Evolutionary conservation across 1,140 invertebrate genomes (phyloP), one percentile per base, ranked within the genome.

Genomic region (Drosophila lacteicornis): DNA sequence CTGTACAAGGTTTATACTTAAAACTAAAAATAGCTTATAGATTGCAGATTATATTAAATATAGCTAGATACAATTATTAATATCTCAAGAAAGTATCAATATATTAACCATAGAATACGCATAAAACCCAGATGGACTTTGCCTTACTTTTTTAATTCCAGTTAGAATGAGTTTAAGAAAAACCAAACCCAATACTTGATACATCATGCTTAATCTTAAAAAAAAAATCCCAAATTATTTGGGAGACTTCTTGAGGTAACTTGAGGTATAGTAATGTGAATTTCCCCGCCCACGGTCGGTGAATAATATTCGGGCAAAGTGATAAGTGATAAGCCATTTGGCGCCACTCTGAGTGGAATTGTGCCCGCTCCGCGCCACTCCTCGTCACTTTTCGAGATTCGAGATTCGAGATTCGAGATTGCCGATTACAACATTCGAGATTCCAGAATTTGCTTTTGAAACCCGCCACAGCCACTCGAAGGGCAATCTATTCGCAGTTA

Each of bases 281-380:
- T 69, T 69, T 69, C 47, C 61, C 47, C 53, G 47, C 33, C 22
- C 36, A 11, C 33, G 53, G 49, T 55, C 61, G 36, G 67, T 51
- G 70, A 60, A 74, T 73, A 73, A 73, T 73, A 36, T 59, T 71
- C 12, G 43, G 19, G 1, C 25, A 57, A 57, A 66, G 53, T 76
- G 74, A 58, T 75, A 66, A 75, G 40, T 66, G 71, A 75, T 76
- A 58, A 58, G 60, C 74, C 60, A 76, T 76, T 75, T 66, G 74
- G 74, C 60, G 58, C 71, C 71, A 55, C 43, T 59, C 59, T 22
- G 46, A 67, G 51, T 75, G 59, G 53, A 65, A 36, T 58, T 45
- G 51, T 43, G 30, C 30, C 17, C 30, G 30, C 11, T 36, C 13
- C 40, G 66, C 22, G 13, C 17, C 46, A 55, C 38, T 61, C 17